These are phyloP conservation scores for Tricholauxania praeusta DNA, from an alignment of 2,888 invertebrate genomes.

Conservation along the genomic window DNA sequence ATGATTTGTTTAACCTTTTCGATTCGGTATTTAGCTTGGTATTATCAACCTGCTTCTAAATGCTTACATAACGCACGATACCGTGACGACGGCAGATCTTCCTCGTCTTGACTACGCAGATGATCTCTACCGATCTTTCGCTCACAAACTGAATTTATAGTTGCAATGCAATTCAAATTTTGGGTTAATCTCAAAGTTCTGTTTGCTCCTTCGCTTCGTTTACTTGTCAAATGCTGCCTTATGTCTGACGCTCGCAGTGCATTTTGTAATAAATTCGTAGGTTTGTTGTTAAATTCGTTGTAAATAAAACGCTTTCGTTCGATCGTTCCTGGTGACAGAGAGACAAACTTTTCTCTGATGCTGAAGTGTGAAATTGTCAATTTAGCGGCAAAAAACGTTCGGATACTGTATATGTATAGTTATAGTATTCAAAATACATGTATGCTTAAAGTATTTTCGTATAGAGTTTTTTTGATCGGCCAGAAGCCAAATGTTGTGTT, in stretches of 20 bases:
- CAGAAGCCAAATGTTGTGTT: too few species aligned
- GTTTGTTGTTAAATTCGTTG: background rate
- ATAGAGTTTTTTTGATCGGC: too few species aligned
- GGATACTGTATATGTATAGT: too few species aligned
- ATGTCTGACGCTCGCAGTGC: conserved; percentile 37
- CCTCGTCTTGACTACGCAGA: conserved; percentile 45
- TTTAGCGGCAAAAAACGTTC: conserved; percentile 13
- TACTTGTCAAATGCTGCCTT: conserved; percentile 41
- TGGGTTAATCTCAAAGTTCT: conserved; percentile 46
- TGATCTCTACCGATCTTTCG: conserved; percentile 59
- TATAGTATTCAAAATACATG: too few species aligned
- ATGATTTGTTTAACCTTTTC: background rate
- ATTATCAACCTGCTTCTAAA: conserved; percentile 6
- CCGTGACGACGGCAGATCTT: background rate
- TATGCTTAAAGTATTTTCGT: too few species aligned
- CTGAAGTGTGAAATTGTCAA: conserved; percentile 1
- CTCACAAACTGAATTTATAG: conserved; percentile 57
- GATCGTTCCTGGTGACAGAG: conserved; percentile 9
- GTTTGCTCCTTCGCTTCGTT: conserved; percentile 22
- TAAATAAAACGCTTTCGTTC: conserved; percentile 14
- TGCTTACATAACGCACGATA: conserved; percentile 49
- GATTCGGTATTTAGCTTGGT: background rate
- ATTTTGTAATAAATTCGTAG: conserved; percentile 44
- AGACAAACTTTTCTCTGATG: background rate
- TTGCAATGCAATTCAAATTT: conserved; percentile 43